Evolutionary conservation across 2,113 vertebrate genomes (phyloP).

Genomic region (Sceloporus undulatus): DNA sequence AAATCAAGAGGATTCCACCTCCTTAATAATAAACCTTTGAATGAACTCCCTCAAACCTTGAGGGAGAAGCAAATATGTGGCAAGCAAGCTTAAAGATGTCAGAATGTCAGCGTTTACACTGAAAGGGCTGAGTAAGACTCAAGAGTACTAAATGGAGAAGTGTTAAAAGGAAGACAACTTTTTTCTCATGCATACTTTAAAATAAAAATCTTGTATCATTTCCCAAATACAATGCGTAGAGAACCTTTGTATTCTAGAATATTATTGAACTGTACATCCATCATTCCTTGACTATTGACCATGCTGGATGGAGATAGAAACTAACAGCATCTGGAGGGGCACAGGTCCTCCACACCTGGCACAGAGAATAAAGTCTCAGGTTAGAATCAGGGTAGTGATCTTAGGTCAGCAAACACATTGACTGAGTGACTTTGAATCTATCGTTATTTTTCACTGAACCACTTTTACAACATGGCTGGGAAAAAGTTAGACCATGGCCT

Average conservation of each 20-base stretch:
- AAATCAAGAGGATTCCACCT: constrained; percentile 45
- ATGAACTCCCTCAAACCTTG: constrained; percentile 40
- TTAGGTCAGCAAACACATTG: neutral
- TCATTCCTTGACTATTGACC: neutral
- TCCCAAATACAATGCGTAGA: neutral
- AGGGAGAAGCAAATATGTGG: neutral
- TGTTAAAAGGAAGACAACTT: neutral
- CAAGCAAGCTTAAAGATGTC: neutral
- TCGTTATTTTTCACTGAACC: neutral
- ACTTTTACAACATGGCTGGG: neutral
- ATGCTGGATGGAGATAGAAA: neutral
- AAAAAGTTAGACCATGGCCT: neutral
- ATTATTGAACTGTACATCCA: neutral
- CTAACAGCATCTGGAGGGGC: too few relatives aligned
- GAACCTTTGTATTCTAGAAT: neutral
- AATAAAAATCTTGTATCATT: neutral
- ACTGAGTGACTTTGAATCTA: neutral
- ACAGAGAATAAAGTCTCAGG: too few relatives aligned
- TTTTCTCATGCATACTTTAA: neutral
- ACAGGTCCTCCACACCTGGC: neutral
- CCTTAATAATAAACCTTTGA: constrained; percentile 40
- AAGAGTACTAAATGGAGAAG: neutral
- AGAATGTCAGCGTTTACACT: neutral
- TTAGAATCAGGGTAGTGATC: neutral
- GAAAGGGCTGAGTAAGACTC: neutral